Conservation (phyloP, 1,140 invertebrate species). For the Ips nitidus region DNA sequence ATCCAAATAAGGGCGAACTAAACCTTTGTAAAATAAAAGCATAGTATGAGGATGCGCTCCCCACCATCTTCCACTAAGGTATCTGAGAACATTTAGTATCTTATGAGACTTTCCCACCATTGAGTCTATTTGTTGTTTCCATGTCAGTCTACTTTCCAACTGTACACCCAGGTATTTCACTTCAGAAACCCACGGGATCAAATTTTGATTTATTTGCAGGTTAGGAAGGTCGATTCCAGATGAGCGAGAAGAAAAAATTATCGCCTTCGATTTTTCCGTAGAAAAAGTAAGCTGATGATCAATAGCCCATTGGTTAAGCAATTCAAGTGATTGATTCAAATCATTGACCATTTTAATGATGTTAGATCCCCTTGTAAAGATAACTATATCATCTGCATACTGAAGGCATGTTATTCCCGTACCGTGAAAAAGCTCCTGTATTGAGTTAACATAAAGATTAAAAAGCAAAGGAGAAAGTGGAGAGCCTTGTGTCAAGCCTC, state of each 20-base stretch:
- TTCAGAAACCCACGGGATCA: neutral
- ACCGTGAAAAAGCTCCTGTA: neutral
- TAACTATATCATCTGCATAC: constrained; percentile 11
- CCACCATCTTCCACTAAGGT: neutral
- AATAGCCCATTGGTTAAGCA: neutral
- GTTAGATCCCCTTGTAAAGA: neutral
- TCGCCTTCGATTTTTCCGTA: neutral
- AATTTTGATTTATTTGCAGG: neutral
- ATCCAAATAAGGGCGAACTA: neutral
- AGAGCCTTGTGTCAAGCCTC: too few relatives aligned
- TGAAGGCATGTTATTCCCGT: neutral
- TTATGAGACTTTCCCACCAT: neutral
- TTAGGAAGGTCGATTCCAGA: neutral
- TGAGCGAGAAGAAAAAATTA: neutral
- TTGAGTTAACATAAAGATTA: neutral
- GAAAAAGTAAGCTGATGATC: neutral
- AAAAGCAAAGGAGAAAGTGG: too few relatives aligned
- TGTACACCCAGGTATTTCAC: neutral
- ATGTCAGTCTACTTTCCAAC: neutral
- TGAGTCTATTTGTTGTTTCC: neutral
- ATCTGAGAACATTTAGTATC: neutral
- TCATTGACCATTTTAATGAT: neutral
- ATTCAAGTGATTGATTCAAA: too few relatives aligned
- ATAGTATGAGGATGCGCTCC: neutral
- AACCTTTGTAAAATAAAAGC: neutral